Percentiles rank a stretch among this genome's conserved stretches.
Conservation (phyloP, 2,113 vertebrate genomes). For the Excalfactoria chinensis region DNA sequence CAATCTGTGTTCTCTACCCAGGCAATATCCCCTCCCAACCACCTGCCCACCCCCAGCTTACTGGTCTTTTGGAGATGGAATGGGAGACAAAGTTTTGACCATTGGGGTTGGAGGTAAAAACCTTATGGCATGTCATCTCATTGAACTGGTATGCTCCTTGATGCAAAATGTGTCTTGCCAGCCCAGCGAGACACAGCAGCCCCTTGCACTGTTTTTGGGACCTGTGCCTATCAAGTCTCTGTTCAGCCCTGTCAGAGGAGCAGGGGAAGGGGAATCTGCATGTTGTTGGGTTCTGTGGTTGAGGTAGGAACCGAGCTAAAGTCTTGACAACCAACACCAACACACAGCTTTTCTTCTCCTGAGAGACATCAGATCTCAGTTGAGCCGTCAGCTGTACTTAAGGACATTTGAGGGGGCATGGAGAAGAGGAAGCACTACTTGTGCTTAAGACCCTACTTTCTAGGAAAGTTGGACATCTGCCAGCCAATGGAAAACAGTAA, state of each 20-base stretch:
- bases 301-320: background rate
- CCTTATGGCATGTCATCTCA: rapidly evolving
- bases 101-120: background rate
- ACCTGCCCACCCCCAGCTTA: background rate
- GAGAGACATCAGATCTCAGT: background rate
- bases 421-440: background rate
- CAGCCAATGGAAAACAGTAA: background rate
- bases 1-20: background rate
- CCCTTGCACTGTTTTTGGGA: background rate
- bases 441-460: background rate
- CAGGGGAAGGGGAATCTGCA: background rate
- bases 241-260: background rate
- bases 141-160: background rate
- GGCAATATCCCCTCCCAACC: background rate
- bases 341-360: background rate
- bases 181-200: background rate
- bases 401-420: too few relatives aligned
- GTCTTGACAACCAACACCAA: background rate
- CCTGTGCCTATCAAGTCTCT: background rate
- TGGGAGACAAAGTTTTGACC: background rate
- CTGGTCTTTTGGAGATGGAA: background rate
- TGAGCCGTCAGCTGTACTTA: background rate
- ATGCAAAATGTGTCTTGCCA: background rate
- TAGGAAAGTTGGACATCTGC: background rate
- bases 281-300: background rate